phyloP scores from a whole-genome alignment of 2,113 vertebrate genomes.

The Planiliza haematocheilus region DNA sequence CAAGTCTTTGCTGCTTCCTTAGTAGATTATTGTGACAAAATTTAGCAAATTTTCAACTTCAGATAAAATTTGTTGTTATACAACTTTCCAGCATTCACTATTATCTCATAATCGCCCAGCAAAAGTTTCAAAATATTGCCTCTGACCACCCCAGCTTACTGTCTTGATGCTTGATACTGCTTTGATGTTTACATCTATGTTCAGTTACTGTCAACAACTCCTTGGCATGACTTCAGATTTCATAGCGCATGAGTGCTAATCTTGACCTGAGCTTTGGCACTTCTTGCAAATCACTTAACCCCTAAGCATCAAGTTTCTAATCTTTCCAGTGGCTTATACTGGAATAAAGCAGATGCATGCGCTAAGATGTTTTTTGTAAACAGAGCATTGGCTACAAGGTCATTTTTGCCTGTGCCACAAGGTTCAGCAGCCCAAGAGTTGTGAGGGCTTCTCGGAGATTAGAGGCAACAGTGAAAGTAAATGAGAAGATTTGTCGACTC shows the following conservation, averaged over 20 bases:
- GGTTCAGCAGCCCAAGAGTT: background rate
- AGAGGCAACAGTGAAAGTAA: conserved; percentile 11
- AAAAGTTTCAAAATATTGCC: too few relatives aligned
- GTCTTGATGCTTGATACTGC: too few relatives aligned
- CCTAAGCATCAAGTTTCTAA: conserved; percentile 40
- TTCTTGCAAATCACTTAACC: conserved; percentile 42
- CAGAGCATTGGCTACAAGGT: conserved; percentile 45
- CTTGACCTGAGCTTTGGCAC: conserved; percentile 36
- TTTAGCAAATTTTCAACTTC: too few relatives aligned
- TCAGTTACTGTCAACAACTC: conserved; percentile 36
- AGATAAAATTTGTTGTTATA: too few relatives aligned
- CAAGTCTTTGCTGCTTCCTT: too few relatives aligned
- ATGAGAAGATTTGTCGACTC: background rate
- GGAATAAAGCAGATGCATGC: conserved; percentile 42
- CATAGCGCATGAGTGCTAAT: conserved; percentile 39
- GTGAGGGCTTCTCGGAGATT: conserved; percentile 34
- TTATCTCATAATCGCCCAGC: background rate
- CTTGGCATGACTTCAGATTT: conserved; percentile 33
- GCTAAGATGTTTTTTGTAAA: conserved; percentile 54
- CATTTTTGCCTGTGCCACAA: background rate
- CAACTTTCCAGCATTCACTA: background rate
- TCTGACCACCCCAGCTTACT: background rate
- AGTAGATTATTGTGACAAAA: background rate
- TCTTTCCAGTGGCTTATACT: conserved; percentile 47
- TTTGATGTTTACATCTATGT: background rate